Base-by-base conservation (phyloP, 2,888 invertebrate genomes). In the Drosophila formosana region DNA sequence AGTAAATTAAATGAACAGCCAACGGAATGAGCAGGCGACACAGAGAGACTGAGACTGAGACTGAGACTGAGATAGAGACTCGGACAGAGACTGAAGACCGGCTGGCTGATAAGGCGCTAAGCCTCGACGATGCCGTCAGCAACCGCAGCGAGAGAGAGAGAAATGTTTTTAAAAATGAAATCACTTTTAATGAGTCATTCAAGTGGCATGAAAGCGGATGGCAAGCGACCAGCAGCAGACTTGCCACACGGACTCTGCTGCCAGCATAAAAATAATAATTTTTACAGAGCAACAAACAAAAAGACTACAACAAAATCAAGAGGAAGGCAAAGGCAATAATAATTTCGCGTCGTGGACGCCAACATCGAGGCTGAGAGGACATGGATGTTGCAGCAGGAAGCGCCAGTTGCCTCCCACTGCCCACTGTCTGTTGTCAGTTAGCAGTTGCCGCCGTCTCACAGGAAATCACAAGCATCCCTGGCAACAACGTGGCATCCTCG, bases 161-260 rank as follows among this genome's bases (percentile, higher is more conserved):
- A 81, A 87, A 84, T 84, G 73, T 86, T 73, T 73, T 83, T 76
- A 75, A 88, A 78, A 85, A 89, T 89, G 88, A 86, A 86, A 88
- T 86, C 89, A 86, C 78, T 89, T 86, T 89, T 88, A 86, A 86
- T 86, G 86, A 86, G 88, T 86, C 86, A 86, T 89, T 86, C 86
- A 87, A 89, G 88, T 88, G 88, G 89, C 86, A 86, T 69, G 73
- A 74, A 72, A 73, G 46, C 57, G 61, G 13, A 25, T n/a, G 18
- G 28, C 3, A 32, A 25, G 45, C n/a, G 18, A 11, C 23, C 13
- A 43, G 30, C 41, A 32, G n/a, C 56, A 56, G 68, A 71, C 53
- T 62, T 51, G 73, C 66, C 66, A 65, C 41, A 47, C 25, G 47
- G 47, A 49, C 53, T 23, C 55, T 11, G 41, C 55, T 53, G 23